These are phyloP conservation scores for Brachypteracias leptosomus DNA, from an alignment of 2,113 vertebrate species.

Conservation along the genomic window DNA sequence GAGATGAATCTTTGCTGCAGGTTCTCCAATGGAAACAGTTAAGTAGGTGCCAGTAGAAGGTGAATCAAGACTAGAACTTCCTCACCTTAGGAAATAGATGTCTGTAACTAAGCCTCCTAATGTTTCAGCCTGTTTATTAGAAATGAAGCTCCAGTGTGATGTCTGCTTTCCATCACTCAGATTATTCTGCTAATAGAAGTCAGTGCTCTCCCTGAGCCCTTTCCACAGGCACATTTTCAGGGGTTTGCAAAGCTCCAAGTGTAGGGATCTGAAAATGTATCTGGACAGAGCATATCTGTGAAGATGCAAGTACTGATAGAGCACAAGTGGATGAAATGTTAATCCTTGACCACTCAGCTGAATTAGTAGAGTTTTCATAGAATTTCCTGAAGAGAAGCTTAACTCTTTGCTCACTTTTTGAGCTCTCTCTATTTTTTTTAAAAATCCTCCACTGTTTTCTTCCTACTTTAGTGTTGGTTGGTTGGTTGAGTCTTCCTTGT, in stretches of 20 bases:
- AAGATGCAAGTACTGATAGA: background rate
- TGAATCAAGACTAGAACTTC: background rate
- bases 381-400: background rate
- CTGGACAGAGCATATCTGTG: background rate
- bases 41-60: background rate
- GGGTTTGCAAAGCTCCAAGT: background rate
- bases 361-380: background rate
- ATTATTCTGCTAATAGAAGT: background rate
- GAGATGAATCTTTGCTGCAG: background rate
- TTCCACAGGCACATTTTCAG: background rate
- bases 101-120: background rate
- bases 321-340: background rate
- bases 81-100: background rate
- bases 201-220: background rate
- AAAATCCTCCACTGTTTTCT: background rate
- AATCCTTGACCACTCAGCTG: background rate
- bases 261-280: background rate
- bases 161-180: background rate
- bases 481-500: background rate
- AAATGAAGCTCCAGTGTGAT: background rate
- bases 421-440: background rate
- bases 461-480: background rate
- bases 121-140: background rate
- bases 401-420: background rate
- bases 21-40: background rate